phyloP scores from a whole-genome alignment of 2,888 invertebrate species.

The Heliconius ismenius region DNA sequence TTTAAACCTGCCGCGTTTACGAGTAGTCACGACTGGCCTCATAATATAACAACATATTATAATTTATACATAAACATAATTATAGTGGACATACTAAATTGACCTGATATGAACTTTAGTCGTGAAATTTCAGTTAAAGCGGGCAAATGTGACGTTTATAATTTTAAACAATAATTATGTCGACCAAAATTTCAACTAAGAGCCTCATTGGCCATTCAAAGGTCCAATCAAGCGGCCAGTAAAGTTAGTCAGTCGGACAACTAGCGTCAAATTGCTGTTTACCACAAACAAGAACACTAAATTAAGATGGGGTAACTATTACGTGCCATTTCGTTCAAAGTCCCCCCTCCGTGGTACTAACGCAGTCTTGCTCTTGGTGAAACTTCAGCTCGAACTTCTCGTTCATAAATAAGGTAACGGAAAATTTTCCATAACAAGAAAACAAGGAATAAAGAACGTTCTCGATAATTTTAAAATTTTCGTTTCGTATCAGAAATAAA shows the following conservation, averaged over 20 bases:
- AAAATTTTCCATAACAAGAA: slow-evolving; percentile 31
- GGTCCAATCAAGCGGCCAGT: slow-evolving; percentile 48
- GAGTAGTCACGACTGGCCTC: no score
- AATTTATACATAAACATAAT: background rate
- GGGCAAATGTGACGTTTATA: background rate
- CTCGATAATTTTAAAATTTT: background rate
- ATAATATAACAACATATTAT: background rate
- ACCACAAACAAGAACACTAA: slow-evolving; percentile 74
- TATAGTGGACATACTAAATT: background rate
- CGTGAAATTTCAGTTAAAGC: slow-evolving; percentile 2
- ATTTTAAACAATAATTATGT: slow-evolving; percentile 43
- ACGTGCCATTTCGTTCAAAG: slow-evolving; percentile 47
- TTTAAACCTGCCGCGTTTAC: no score
- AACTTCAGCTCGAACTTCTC: slow-evolving; percentile 33
- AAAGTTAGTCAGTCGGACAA: slow-evolving; percentile 63
- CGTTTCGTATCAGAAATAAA: background rate
- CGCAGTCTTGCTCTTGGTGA: slow-evolving; percentile 47
- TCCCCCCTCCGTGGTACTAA: slow-evolving; percentile 49
- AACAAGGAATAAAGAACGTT: background rate
- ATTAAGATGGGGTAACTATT: slow-evolving; percentile 70
- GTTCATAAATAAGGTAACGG: slow-evolving; percentile 31
- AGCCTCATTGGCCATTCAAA: slow-evolving; percentile 46
- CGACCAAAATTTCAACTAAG: slow-evolving; percentile 44
- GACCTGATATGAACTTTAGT: background rate
- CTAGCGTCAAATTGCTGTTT: slow-evolving; percentile 74